Evolutionary conservation across 2,113 vertebrate species (phyloP), one percentile per base, ranked within the genome.

Genomic region (Lasiurus borealis): DNA sequence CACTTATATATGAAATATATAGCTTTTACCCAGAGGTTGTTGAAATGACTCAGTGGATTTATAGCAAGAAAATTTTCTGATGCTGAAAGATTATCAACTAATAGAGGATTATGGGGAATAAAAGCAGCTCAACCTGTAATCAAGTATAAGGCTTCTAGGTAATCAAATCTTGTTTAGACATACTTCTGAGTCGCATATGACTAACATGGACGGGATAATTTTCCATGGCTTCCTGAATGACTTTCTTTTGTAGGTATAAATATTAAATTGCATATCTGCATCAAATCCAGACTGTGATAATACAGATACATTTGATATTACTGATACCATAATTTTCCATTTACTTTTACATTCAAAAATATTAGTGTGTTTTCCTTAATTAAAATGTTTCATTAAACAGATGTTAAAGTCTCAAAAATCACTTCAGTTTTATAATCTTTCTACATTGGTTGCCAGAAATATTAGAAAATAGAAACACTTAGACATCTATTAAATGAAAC

Each of bases 341-440:
- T 92, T 93, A 88, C 31, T 92, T 92, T 93, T 46, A n/a, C 59
- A 85, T 96, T 96, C 31, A 62, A 88, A 96, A 94, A 89, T 84
- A 96, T 96, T 91, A 96, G 72, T 76, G 52, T 81, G 68, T 46
- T 92, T 94, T 94, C n/a, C n/a, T 72, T 62, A 71, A 71, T 77
- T 94, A 62, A 96, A 96, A 94, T 93, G 71, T 94, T 73, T 90
- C 93, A 87, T 94, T 89, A 96, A 96, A 94, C n/a, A 91, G 50
- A 94, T 82, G 76, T 96, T 94, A 94, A 36, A 85, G 62, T 1
- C 40, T 84, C 62, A 85, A 96, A 97, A 97, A 97, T 97, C 36
- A 93, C 54, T 96, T 95, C 46, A 93, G 44, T 97, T 92, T 96
- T 95, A 77, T 75, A 94, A 73, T 94, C 25, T 96, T 95, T 90